Conservation (phyloP, 2,888 invertebrate species). For the Agriopis marginaria region DNA sequence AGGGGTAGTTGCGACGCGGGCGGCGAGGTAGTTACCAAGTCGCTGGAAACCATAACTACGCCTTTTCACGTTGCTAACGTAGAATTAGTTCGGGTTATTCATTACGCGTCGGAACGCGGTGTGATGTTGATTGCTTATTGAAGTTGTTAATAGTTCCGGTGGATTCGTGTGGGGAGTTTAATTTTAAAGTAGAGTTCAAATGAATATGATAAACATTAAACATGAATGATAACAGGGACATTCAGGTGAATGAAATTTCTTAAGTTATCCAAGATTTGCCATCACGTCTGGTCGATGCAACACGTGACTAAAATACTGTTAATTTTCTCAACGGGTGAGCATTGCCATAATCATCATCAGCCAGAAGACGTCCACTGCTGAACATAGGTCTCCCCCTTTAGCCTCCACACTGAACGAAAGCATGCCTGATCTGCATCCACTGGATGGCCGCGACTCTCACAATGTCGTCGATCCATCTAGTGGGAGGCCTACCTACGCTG, state of each 20-base stretch:
- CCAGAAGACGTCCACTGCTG: no score
- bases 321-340: no score
- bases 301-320: no score
- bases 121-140: constrained; percentile 73
- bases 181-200: constrained; percentile 40
- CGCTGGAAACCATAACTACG: constrained; percentile 57
- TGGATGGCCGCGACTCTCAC: no score
- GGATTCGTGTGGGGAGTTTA: constrained; percentile 51
- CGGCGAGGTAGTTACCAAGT: constrained; percentile 55
- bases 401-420: no score
- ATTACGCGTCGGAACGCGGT: constrained; percentile 67
- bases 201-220: constrained; percentile 17
- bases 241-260: not conserved
- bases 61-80: constrained; percentile 70
- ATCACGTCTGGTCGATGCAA: no score
- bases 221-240: constrained; percentile 13
- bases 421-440: no score
- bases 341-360: no score
- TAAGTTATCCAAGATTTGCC: no score
- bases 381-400: no score
- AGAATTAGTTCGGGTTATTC: constrained; percentile 73
- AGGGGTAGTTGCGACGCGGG: constrained; percentile 41
- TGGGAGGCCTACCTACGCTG: no score
- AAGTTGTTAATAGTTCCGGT: constrained; percentile 67
- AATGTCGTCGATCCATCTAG: no score